Evolutionary conservation across 2,113 vertebrate genomes (phyloP), one percentile per base, ranked within the genome.

Genomic region (Lepus europaeus): DNA sequence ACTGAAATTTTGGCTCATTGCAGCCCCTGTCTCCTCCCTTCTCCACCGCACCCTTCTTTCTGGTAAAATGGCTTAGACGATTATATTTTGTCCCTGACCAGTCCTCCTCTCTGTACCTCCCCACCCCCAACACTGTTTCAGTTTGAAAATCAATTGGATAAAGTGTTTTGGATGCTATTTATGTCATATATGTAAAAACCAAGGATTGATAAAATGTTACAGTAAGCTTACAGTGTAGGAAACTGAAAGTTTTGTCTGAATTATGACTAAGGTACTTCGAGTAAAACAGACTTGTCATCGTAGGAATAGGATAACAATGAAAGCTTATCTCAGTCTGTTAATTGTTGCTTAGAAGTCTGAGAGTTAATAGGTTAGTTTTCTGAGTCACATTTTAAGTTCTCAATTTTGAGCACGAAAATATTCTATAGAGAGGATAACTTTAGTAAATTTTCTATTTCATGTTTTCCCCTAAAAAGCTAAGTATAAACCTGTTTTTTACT

Each of bases 381-480:
- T 95, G 85, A 95, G 69, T 95, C 81, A 95, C 53, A 70, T 78
- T 96, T 85, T 70, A 68, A 93, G 70, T 89, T 95, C 66, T 51
- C 45, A 45, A 45, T 45, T 45, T 45, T 45, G 45, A 45, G 45
- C 1, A 45, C 6, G 45, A 45, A 45, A 45, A 45, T 82, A 33
- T 94, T 95, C n/a, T 73, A 7, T 78, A 61, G 76, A 76, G 56
- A 68, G 33, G 51, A 8, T 76, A 74, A 56, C 29, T 89, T 88
- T 3, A 89, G n/a, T 89, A 76, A 69, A 70, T 87, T 72, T 91
- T 91, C 49, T 84, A 11, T 78, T 80, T 20, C 17, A 49, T 91
- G 87, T 82, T 85, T 6, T 10, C 7, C 61, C 19, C 45, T 80
- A 39, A 89, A 94, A 78, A 74, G 51, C n/a, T 83, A 92, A 83